Evolutionary conservation across 2,113 vertebrate genomes (phyloP).

Genomic region (Uria lomvia): DNA sequence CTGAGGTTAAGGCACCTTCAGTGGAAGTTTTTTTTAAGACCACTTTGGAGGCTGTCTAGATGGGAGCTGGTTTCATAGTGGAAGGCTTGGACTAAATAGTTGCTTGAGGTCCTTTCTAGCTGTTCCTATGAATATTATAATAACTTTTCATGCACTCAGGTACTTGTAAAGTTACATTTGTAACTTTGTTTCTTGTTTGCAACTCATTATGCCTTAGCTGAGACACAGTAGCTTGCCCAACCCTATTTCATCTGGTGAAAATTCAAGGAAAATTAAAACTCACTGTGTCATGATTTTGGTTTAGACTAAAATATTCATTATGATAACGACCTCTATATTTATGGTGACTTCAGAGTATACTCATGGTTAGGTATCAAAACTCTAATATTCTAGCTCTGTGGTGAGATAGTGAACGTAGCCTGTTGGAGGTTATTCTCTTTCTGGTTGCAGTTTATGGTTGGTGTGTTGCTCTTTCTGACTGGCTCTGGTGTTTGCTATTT

Average conservation of each 20-base stretch:
- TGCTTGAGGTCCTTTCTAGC: neutral
- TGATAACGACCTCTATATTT: neutral
- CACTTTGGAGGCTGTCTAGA: neutral
- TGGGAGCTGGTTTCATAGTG: neutral
- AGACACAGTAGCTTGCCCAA: neutral
- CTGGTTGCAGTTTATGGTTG: neutral
- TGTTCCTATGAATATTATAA: neutral
- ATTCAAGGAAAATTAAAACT: neutral
- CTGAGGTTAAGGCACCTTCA: neutral
- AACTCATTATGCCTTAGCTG: neutral
- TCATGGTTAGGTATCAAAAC: neutral
- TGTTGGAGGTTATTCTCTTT: neutral
- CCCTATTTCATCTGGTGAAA: neutral
- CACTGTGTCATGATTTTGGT: neutral
- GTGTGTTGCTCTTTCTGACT: neutral
- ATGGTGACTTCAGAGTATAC: neutral
- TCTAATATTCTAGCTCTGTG: neutral
- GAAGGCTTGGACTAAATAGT: neutral
- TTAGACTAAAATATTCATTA: neutral
- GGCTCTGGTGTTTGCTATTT: neutral
- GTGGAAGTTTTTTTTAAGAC: neutral
- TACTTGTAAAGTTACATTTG: neutral
- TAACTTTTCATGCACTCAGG: neutral
- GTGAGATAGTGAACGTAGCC: neutral
- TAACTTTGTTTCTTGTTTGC: neutral